Evolutionary conservation across 2,797 vertebrate genomes (phyloP), one percentile per base, ranked within the genome.

Genomic region (Crenuchus spilurus): DNA sequence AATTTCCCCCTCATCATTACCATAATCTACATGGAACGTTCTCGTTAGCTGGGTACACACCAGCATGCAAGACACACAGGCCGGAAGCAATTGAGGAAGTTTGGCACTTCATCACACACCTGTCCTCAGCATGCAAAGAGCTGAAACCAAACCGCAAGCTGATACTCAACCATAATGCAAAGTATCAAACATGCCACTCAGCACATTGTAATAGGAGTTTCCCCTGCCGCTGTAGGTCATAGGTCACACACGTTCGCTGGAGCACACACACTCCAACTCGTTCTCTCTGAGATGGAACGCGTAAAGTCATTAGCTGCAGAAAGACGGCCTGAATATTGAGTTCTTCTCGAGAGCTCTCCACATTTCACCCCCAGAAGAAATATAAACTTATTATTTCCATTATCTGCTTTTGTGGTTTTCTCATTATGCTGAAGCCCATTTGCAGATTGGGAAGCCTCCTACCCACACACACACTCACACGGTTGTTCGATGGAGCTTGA

Each of bases 381-480:
- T 63, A 66, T 64, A 48, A 72, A 77, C 70, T 52, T 44, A 77
- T 69, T 72, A 80, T 49, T 69, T 66, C 63, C 74, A 77, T 77
- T 67, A 76, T 70, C 65, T 65, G 70, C 72, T 68, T 77, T 75
- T 66, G 62, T 24, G 6, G 70, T 76, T 80, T n/a, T 78, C 63
- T 80, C 70, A 82, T 84, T 79, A 74, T 37, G 6, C 37, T 31
- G 63, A 69, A 41, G 31, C 46, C 65, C 20, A 66, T 31, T 55
- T 44, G 48, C 64, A 64, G 66, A 72, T 30, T 24, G 70, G 62
- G 28, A 24, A 49, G 39, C 42, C 64, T 60, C 65, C 65, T 71
- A 63, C 78, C 18, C 44, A 31, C 14, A 6, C 49, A 42, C 39
- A 70, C 64, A n/a, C 20, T 20, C 48, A 42, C 62, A 46, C 69